Percentiles rank a stretch among this genome's conserved stretches.
Evolutionary conservation across 1,140 invertebrate genomes (phyloP).

Genomic region (Xylocopa sonorina): DNA sequence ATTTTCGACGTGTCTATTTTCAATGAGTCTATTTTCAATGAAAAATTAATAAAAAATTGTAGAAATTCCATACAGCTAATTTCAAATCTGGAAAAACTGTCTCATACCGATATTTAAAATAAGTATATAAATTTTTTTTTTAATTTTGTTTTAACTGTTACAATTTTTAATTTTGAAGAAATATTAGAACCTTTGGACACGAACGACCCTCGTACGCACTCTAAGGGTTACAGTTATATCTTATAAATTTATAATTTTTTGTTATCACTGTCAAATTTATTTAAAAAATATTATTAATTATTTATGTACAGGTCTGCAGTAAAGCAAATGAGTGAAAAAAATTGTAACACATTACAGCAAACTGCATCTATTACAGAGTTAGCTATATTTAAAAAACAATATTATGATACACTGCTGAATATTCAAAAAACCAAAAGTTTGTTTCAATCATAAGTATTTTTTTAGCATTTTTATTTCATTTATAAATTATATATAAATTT

Average conservation of each 20-base stretch:
- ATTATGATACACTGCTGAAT: conserved; percentile 68
- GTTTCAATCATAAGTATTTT: conserved; percentile 23
- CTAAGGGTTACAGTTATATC: too few species aligned
- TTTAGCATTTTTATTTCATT: neutral
- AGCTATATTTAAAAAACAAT: conserved; percentile 67
- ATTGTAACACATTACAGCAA: conserved; percentile 42
- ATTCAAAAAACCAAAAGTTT: conserved; percentile 72
- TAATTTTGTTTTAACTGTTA: too few species aligned
- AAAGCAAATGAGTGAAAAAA: conserved; percentile 41
- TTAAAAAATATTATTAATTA: conserved; percentile 14
- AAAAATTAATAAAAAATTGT: too few species aligned
- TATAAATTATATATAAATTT: conserved; percentile 40
- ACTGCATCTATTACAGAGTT: conserved; percentile 55
- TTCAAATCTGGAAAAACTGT: too few species aligned
- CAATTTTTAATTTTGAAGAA: too few species aligned
- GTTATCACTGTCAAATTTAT: neutral
- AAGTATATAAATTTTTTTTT: too few species aligned
- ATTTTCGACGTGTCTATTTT: too few species aligned
- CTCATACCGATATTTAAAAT: too few species aligned
- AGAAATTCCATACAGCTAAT: too few species aligned
- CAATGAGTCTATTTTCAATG: too few species aligned
- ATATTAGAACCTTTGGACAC: too few species aligned
- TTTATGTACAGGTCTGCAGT: conserved; percentile 25
- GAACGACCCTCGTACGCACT: too few species aligned
- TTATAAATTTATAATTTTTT: conserved; percentile 23